Base-by-base conservation (phyloP, 2,888 invertebrate species). In the Scaptodrosophila latifasciaeformis region DNA sequence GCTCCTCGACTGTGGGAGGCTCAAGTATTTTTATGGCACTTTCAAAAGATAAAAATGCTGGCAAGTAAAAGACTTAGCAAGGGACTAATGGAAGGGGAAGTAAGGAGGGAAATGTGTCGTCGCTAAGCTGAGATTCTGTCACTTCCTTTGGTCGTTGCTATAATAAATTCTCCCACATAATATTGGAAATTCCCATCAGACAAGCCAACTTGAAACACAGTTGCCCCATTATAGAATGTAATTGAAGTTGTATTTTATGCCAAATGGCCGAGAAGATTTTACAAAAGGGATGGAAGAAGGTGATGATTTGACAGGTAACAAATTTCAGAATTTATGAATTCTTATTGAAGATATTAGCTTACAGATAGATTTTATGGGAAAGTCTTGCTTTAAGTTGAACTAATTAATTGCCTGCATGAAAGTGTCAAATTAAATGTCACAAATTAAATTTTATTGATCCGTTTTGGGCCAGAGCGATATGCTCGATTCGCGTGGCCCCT, bases 191-290 rank as follows among this genome's bases (percentile, higher is more conserved):
- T 65, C 51, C 44, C 56, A 59, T 53, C 50, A 29, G 34, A 39
- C 54, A 45, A 24, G 24, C 35, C 7, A 29, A 35, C 29, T 21
- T 24, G 21, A 17, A 57, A 67, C 65, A 43, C 31, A 51, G 42
- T 42, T 21, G 44, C 29, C 53, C 51, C 15, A 27, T 62, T 62
- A 67, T 67, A 68, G 65, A 67, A 67, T 47, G 67, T 68, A 67
- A 67, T 67, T 67, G 65, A 69, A 65, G 67, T 62, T 68, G 62
- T 67, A 68, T 67, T 62, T 67, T 66, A 68, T 60, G 59, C 65
- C 62, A 68, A 68, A 67, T 68, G 69, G 62, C 37, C 54, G 50
- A 49, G 44, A 12, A 12, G 15, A 13, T 34, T 2, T 10, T 5
- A 13, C 13, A 3, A 34, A 34, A 34, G 5, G 34, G 34, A 13